Evolutionary conservation across 2,797 vertebrate genomes (phyloP).

Genomic region (Protonibea diacanthus): DNA sequence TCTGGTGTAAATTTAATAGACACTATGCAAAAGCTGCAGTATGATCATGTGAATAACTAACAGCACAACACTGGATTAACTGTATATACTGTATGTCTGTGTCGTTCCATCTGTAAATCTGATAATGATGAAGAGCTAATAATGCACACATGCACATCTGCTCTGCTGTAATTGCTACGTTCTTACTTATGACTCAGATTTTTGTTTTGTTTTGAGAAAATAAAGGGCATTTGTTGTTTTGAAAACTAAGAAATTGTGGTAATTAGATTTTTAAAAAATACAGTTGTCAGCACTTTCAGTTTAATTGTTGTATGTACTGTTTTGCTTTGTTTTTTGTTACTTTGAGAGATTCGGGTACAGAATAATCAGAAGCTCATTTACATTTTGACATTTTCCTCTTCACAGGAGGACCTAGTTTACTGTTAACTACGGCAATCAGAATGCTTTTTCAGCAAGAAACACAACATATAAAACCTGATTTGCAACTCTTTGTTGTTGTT

Average conservation of each 20-base stretch:
- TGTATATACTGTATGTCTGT: not conserved
- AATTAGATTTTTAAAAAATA: constrained; percentile 11
- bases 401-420: not conserved
- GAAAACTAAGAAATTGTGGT: not conserved
- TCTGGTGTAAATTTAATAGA: constrained; percentile 27
- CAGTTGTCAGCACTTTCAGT: constrained; percentile 1
- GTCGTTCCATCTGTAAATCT: constrained; percentile 30
- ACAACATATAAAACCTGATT: not conserved
- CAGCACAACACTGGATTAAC: not conserved
- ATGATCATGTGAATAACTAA: constrained; percentile 12
- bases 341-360: not conserved
- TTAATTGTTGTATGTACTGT: not conserved
- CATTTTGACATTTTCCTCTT: constrained; percentile 12
- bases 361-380: constrained; percentile 8
- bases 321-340: not conserved
- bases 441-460: not conserved
- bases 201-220: not conserved
- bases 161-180: constrained; percentile 4
- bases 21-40: constrained; percentile 20
- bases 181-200: not conserved
- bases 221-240: not conserved
- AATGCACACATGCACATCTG: constrained; percentile 34
- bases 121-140: constrained; percentile 29
- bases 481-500: not conserved
- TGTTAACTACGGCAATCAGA: not conserved